Percentiles rank a stretch among this genome's conserved stretches.
Conservation (phyloP, 1,140 invertebrate genomes). For the Chlorops oryzae region DNA sequence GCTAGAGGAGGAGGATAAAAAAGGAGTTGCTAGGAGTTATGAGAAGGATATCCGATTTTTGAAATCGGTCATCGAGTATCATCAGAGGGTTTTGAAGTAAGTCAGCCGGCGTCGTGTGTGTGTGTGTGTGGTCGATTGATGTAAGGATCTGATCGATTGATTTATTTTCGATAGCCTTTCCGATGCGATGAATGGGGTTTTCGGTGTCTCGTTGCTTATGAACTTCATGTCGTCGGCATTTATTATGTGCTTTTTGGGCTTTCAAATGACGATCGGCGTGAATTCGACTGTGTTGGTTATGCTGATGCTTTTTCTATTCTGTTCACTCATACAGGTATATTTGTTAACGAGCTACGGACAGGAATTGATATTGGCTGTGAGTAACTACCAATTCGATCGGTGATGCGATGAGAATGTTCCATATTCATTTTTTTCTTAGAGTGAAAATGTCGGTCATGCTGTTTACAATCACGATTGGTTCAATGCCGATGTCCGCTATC, state of each 20-base stretch:
- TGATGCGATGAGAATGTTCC: background rate
- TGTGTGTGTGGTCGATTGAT: too few relatives aligned
- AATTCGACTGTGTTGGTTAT: conserved; percentile 29
- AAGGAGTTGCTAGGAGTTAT: background rate
- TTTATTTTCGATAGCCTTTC: conserved; percentile 14
- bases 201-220: conserved; percentile 29
- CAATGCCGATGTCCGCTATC: conserved; percentile 30
- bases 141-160: too few relatives aligned
- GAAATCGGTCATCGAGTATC: conserved; percentile 20
- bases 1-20: background rate
- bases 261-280: conserved; percentile 36
- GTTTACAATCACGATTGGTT: conserved; percentile 38
- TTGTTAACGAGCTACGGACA: conserved; percentile 34
- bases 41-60: conserved; percentile 33
- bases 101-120: too few relatives aligned
- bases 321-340: conserved; percentile 32
- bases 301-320: conserved; percentile 31
- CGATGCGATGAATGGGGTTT: conserved; percentile 27
- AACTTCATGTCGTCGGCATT: conserved; percentile 34
- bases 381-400: conserved; percentile 5
- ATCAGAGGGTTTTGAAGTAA: conserved; percentile 24
- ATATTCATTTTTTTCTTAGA: conserved; percentile 17
- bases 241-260: conserved; percentile 37
- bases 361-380: conserved; percentile 26
- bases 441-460: conserved; percentile 22